phyloP scores from a whole-genome alignment of 2,797 vertebrate species.

The Cercopithecus neglectus region DNA sequence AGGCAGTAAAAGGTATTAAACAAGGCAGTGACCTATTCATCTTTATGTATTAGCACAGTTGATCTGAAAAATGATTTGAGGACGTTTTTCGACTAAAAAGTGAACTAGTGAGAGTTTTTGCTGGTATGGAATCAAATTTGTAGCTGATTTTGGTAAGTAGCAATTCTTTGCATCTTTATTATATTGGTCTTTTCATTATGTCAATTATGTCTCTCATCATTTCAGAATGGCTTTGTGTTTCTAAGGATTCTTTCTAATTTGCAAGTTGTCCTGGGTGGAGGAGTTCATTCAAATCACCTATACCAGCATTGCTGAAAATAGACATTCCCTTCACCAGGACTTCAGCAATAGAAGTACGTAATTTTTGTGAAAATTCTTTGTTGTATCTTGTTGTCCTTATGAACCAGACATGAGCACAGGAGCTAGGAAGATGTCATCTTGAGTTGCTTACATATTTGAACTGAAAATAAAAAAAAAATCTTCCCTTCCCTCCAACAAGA shows the following conservation, averaged over 20 bases:
- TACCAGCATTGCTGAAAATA: background rate
- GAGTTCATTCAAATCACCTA: background rate
- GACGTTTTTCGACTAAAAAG: background rate
- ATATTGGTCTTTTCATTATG: background rate
- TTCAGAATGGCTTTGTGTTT: background rate
- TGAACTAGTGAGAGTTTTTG: background rate
- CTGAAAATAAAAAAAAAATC: background rate
- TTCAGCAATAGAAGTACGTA: background rate
- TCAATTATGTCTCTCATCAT: background rate
- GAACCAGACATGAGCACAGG: background rate
- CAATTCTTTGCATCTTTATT: background rate
- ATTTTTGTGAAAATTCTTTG: background rate
- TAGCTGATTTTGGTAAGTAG: background rate
- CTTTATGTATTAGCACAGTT: background rate
- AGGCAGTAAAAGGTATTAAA: rapidly evolving
- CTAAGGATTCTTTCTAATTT: background rate
- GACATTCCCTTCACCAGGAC: background rate
- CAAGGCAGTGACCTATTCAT: too few species aligned
- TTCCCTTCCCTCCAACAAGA: background rate
- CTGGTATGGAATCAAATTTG: background rate
- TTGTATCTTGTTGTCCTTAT: background rate
- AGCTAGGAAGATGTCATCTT: background rate
- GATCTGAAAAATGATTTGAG: background rate
- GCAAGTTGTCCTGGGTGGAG: background rate
- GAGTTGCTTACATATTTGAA: background rate